Conservation (phyloP, 2,888 invertebrate genomes). For the Perithous albicinctus region DNA sequence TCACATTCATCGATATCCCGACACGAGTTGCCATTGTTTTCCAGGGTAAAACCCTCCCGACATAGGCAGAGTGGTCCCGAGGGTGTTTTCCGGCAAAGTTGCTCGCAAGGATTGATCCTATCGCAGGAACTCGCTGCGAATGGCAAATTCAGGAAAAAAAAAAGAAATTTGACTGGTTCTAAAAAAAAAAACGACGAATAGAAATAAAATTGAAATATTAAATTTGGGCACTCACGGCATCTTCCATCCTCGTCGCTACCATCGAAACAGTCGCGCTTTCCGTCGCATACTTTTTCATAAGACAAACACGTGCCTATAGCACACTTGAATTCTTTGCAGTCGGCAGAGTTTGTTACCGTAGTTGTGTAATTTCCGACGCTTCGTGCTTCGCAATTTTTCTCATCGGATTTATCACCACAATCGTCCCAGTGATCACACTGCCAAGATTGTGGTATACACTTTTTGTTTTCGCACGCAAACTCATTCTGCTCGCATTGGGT, state of each 20-base stretch:
- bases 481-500: constrained; percentile 84
- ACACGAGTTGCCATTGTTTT: constrained; percentile 87
- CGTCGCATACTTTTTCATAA: constrained; percentile 88
- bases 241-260: constrained; percentile 89
- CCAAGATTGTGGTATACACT: constrained; percentile 87
- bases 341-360: constrained; percentile 30
- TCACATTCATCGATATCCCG: constrained; percentile 91
- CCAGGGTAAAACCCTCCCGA: constrained; percentile 86
- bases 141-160: constrained; percentile 9
- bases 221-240: constrained; percentile 85
- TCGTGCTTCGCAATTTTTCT: constrained; percentile 82
- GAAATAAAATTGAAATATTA: too few species aligned
- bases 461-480: constrained; percentile 87
- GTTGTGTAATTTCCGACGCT: constrained; percentile 24
- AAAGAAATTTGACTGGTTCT: constrained; percentile 15
- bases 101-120: constrained; percentile 85
- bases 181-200: constrained; percentile 9
- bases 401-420: constrained; percentile 91
- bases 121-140: constrained; percentile 84
- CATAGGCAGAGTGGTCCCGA: constrained; percentile 89
- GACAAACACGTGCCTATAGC: constrained; percentile 89
- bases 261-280: constrained; percentile 88
- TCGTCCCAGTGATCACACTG: constrained; percentile 88
- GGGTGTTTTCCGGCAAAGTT: constrained; percentile 88
- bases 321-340: constrained; percentile 86